Evolutionary conservation across 2,797 vertebrate genomes (phyloP).

Genomic region (Echeneis naucrates): DNA sequence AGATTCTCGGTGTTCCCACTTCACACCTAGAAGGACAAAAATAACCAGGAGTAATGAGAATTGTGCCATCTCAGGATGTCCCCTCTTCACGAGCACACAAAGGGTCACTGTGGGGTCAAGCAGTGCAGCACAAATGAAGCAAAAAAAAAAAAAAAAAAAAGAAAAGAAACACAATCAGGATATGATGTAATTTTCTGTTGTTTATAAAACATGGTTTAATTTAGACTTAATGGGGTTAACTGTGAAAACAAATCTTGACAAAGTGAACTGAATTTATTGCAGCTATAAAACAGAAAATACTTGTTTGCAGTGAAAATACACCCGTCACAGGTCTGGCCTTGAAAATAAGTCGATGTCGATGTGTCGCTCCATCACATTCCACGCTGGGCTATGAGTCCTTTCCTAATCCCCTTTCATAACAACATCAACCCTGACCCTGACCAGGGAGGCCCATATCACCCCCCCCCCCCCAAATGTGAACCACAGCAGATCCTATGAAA

Average conservation of each 20-base stretch:
- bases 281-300: not conserved
- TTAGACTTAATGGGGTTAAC: not conserved
- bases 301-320: not conserved
- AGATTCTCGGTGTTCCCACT: not conserved
- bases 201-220: no score
- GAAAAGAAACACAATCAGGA: no score
- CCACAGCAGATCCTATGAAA: slow-evolving; percentile 23
- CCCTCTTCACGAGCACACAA: not conserved
- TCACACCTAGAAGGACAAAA: slow-evolving; percentile 13
- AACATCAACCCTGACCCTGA: slow-evolving; percentile 55
- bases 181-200: no score
- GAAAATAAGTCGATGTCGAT: not conserved
- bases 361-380: slow-evolving; percentile 1
- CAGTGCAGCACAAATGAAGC: not conserved
- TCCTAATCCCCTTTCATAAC: slow-evolving; percentile 70
- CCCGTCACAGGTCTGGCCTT: not conserved
- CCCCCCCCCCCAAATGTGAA: not conserved
- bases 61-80: slow-evolving; percentile 35
- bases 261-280: not conserved
- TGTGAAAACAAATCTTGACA: not conserved
- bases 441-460: slow-evolving; percentile 40
- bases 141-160: no score
- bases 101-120: not conserved
- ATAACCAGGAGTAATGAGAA: not conserved
- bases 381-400: slow-evolving; percentile 26